Evolutionary conservation across 92 coral and sea anemone genomes (phyloP), one percentile per base, ranked within the genome.

Genomic region (Virgularia gustaviana): DNA sequence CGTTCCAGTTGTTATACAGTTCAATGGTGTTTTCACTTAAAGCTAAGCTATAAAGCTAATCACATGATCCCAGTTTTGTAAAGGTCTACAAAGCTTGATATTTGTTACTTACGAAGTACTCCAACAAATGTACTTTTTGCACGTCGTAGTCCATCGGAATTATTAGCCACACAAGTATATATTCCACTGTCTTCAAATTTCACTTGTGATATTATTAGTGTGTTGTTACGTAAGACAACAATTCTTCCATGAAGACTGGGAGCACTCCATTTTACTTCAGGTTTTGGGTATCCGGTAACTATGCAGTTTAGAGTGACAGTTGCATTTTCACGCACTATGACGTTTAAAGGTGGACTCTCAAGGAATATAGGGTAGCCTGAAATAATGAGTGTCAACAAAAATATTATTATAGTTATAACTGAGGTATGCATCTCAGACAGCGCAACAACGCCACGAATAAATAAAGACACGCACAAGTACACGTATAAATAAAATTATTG

Each of bases 71-170:
- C 19, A 18, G 24, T 11, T 18, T 0, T 8, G 6, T 18, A 4
- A 7, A 49, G 7, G 24, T 18, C 6, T 3, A 38, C 51, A 72
- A 30, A 30, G 18, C n/a, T n/a, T n/a, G n/a, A n/a, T n/a, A n/a
- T n/a, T n/a, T n/a, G n/a, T n/a, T 36, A 74, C 96, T 81, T 78
- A 92, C 98, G 83, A 53, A 76, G 53, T 28, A 92, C 90, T 29
- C 79, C 70, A 57, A 92, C 65, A 25, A 47, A 78, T 18, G 94
- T 91, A 4, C 53, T 59, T 29, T 28, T 63, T 42, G 83, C 36
- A 31, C 79, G 54, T 51, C 58, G 75, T 27, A 70, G 71, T 9
- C 98, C 98, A 36, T 81, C 62, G 12, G 78, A 62, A 55, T 89
- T 92, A 53, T 61, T 63, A 10, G 98, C 96, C 10, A 79, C 59